Evolutionary conservation across 2,113 vertebrate genomes (phyloP).

Genomic region (Archilochus colubris): DNA sequence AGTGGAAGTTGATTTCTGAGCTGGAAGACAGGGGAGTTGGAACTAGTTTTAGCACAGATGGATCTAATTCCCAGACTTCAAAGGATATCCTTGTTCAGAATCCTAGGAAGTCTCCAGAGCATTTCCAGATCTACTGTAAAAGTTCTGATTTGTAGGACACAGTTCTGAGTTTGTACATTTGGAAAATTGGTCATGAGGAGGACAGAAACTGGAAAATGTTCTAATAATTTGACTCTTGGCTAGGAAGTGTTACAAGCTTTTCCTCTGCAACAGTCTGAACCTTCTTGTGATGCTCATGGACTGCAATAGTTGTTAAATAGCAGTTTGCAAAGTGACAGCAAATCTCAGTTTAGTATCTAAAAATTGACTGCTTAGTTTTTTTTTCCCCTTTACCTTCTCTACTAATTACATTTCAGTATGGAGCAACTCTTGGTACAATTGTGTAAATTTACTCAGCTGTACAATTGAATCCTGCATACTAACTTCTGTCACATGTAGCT

Average conservation of each 20-base stretch:
- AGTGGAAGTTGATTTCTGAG: background rate
- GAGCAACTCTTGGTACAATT: background rate
- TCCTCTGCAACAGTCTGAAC: background rate
- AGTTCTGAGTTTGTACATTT: background rate
- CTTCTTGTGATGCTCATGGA: background rate
- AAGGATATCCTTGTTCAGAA: background rate
- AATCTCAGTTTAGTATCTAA: background rate
- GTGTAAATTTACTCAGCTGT: background rate
- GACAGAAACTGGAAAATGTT: background rate
- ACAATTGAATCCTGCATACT: background rate
- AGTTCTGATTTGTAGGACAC: background rate
- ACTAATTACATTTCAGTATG: background rate
- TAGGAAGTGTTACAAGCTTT: background rate
- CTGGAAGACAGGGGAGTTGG: background rate
- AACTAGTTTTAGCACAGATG: background rate
- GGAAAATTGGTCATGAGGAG: background rate
- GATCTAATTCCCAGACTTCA: background rate
- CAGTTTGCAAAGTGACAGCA: background rate
- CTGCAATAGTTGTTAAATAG: background rate
- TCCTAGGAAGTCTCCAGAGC: background rate
- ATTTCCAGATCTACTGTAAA: background rate
- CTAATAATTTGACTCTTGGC: background rate
- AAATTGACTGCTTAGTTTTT: background rate
- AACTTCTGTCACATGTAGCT: background rate
- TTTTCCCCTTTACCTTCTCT: background rate